A percentile compares a stretch with the other conserved stretches of the same genome.
Conservation (phyloP, 2,797 vertebrate species). For the Fratercula arctica region DNA sequence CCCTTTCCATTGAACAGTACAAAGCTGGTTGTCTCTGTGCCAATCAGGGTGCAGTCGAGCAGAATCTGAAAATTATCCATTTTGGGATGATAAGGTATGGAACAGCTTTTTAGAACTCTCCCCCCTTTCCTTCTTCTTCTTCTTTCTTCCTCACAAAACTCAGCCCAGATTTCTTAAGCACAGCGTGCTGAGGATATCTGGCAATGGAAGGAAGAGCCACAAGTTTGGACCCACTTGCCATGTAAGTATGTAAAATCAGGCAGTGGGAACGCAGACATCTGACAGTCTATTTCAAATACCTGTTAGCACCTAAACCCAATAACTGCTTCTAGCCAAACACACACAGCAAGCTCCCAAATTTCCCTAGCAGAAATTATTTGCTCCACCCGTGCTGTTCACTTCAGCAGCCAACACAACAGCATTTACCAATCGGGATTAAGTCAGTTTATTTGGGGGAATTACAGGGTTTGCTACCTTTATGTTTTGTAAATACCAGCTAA, state of each 20-base stretch:
- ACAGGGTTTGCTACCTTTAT: constrained; percentile 50
- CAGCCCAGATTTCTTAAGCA: neutral
- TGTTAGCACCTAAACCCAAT: constrained; percentile 15
- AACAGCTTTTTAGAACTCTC: neutral
- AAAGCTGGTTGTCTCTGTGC: constrained; percentile 1
- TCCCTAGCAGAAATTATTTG: constrained; percentile 54
- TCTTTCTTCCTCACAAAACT: neutral
- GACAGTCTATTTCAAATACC: constrained; percentile 24
- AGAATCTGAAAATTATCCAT: neutral
- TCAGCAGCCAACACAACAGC: constrained; percentile 21
- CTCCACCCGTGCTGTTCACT: constrained; percentile 50
- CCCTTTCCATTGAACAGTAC: neutral
- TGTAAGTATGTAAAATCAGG: constrained; percentile 29
- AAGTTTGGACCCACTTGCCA: neutral
- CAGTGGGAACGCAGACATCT: constrained; percentile 38
- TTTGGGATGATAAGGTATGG: neutral
- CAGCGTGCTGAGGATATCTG: neutral
- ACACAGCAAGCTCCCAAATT: constrained; percentile 52
- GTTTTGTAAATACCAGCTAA: constrained; percentile 36
- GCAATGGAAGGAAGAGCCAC: neutral
- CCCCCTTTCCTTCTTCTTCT: neutral
- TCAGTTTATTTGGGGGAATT: constrained; percentile 44
- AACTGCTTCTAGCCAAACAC: constrained; percentile 42
- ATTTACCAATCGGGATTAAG: neutral
- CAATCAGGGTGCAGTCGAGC: neutral